Base-by-base conservation (phyloP, 2,888 invertebrate species). In the Amphipoea oculea region DNA sequence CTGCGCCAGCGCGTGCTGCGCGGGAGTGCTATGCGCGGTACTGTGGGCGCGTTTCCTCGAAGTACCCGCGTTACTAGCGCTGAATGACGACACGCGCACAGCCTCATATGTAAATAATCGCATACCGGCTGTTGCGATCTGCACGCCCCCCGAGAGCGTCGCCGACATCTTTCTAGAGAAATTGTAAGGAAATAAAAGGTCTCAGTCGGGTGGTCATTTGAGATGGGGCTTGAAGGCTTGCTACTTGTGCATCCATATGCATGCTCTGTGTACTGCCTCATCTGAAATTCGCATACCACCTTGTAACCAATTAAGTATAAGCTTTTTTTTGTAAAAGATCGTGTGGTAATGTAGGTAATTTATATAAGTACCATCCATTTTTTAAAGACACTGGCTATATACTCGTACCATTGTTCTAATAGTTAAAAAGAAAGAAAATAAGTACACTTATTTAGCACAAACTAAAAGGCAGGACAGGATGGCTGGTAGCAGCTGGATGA, bases 31-130 rank as follows among this genome's bases (percentile, higher is more conserved):
- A 29, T 96, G 95, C 90, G 91, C 92, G 0, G 95, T 95, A 78
- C 90, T 97, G 80, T 96, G 96, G 96, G 91, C 91, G 63, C 93
- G 96, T 14, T 96, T 96, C 90, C 85, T 92, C 67, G 90, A 95
- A 69, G 89, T 94, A 62, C 96, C 96, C 0, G 95, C 95, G 7
- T 79, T 96, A 79, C 89, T 96, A 20, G 91, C 92, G 57, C 88
- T 94, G 11, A 87, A 83, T 23, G 93, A 93, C 81, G 93, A 93
- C 78, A 17, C 85, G 12, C 84, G 82, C 14, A 67, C 80, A 1
- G 76, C 87, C n/a, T 81, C 80, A 23, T 72, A 79, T 3, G 36
- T 86, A 7, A 68, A 87, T 5, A 82, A 88, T 36, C 84, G 86
- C 17, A 82, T 94, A 83, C 96, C 96, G 0, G 65, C 85, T 0